Conservation (phyloP, 2,888 invertebrate species). For the Nemurella pictetii region DNA sequence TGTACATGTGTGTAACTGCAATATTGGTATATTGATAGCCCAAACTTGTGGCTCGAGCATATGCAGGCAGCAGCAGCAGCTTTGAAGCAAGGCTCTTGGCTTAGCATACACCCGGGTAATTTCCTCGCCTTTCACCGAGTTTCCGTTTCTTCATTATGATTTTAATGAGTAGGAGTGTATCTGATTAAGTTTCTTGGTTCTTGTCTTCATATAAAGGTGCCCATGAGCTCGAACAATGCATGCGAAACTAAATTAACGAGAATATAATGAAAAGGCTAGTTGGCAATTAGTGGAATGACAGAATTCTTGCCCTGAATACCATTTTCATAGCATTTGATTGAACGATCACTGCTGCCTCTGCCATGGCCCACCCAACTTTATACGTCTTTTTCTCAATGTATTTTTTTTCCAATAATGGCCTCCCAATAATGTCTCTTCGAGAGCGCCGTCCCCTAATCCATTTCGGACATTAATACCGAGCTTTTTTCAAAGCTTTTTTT, state of each 20-base stretch:
- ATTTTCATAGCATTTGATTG: background rate
- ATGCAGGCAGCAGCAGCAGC: background rate
- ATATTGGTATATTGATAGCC: background rate
- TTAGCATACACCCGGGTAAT: no score
- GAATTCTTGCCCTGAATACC: background rate
- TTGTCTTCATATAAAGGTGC: background rate
- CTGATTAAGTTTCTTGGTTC: background rate
- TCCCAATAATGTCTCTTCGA: background rate
- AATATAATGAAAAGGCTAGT: background rate
- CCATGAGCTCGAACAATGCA: background rate
- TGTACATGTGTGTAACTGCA: background rate
- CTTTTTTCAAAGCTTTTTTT: background rate
- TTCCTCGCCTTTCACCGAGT: background rate
- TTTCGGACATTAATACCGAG: background rate
- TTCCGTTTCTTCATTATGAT: background rate
- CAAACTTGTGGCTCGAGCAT: background rate
- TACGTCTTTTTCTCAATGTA: background rate
- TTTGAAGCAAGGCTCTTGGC: no score
- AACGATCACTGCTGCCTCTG: background rate
- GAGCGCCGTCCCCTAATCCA: background rate
- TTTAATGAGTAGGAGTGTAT: background rate
- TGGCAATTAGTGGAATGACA: background rate
- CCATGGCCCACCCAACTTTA: background rate
- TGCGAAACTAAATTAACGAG: no score
- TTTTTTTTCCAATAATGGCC: background rate